These are phyloP conservation scores for Azemiops feae DNA, from an alignment of 2,113 vertebrate species.

Conservation along the genomic window DNA sequence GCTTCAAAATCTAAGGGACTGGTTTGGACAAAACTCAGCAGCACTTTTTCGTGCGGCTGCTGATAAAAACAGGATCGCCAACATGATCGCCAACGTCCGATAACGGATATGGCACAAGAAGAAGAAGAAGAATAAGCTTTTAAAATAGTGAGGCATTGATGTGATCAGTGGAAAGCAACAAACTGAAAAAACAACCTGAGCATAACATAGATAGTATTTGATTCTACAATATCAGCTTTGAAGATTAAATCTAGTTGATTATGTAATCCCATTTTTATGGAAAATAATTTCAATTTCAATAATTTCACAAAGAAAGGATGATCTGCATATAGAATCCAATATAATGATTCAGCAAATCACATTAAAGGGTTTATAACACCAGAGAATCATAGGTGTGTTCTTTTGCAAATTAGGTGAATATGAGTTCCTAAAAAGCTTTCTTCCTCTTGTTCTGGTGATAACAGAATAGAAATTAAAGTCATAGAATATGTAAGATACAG, in stretches of 20 bases:
- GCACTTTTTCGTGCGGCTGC: too few species aligned
- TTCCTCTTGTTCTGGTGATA: not conserved
- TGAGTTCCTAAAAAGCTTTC: not conserved
- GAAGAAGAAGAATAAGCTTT: too few species aligned
- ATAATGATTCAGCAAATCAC: not conserved
- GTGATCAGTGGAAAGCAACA: not conserved
- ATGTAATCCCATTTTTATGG: not conserved
- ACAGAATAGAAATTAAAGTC: not conserved
- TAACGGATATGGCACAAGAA: too few species aligned
- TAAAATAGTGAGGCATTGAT: not conserved
- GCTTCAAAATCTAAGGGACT: too few species aligned
- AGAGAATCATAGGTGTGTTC: not conserved
- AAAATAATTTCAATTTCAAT: not conserved
- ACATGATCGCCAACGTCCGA: too few species aligned
- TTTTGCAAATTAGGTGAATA: not conserved
- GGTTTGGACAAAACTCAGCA: too few species aligned
- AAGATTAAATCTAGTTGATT: not conserved
- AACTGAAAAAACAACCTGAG: not conserved
- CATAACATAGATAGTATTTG: not conserved
- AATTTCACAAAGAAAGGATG: not conserved
- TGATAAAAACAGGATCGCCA: too few species aligned
- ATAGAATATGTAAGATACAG: not conserved
- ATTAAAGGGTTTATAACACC: not conserved
- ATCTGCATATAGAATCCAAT: not conserved
- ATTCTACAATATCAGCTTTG: not conserved